phyloP scores from a whole-genome alignment of 2,797 vertebrate genomes.

The Sebastes glaucus region DNA sequence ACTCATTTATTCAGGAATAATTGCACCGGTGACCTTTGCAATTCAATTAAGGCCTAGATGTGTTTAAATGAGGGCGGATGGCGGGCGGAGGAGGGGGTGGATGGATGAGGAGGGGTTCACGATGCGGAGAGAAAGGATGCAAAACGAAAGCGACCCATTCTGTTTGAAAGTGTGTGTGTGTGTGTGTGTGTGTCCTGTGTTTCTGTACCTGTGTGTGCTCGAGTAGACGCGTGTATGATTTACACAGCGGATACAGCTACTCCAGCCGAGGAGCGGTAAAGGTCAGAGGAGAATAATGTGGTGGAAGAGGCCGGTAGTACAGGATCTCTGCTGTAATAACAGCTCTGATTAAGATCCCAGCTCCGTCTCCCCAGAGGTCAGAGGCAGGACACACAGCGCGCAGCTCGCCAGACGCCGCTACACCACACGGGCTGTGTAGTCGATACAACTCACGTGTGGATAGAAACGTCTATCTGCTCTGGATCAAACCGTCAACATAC shows the following conservation, averaged over 20 bases:
- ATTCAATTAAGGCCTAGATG: constrained; percentile 86
- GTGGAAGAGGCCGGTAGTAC: constrained; percentile 53
- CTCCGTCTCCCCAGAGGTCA: constrained; percentile 56
- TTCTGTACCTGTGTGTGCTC: constrained; percentile 8
- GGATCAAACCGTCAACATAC: not conserved
- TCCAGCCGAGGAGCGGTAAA: constrained; percentile 65
- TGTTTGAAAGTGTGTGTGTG: constrained; percentile 18
- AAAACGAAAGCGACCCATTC: constrained; percentile 38
- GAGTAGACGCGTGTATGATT: constrained; percentile 55
- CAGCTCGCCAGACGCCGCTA: not conserved
- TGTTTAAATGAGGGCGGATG: constrained; percentile 79
- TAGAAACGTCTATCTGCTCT: not conserved
- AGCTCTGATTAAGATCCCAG: constrained; percentile 75
- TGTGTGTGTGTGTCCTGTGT: constrained; percentile 5
- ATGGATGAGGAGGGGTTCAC: not conserved
- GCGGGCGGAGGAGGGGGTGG: not conserved
- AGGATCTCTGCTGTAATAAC: constrained; percentile 74
- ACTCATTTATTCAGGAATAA: constrained; percentile 87
- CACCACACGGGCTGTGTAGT: not conserved
- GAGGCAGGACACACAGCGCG: constrained; percentile 53
- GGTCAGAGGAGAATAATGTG: constrained; percentile 81
- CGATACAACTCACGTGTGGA: not conserved
- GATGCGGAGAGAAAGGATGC: constrained; percentile 34
- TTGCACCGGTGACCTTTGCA: constrained; percentile 87
- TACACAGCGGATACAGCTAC: constrained; percentile 65